phyloP scores from a whole-genome alignment of 1,140 invertebrate species.

The Halyomorpha halys region DNA sequence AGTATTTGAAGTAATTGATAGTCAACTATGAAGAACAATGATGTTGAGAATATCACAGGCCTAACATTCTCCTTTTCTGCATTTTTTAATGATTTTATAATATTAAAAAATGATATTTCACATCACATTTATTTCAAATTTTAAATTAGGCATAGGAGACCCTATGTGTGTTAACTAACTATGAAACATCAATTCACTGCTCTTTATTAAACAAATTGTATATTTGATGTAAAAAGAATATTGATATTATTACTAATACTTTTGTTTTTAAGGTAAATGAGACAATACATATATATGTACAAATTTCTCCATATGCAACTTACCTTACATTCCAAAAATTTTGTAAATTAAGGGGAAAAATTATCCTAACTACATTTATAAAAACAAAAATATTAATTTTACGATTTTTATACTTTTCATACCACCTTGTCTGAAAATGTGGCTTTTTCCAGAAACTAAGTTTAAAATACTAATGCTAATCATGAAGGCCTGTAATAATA shows the following conservation, averaged over 20 bases:
- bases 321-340: constrained; percentile 1
- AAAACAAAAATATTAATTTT: too few relatives aligned
- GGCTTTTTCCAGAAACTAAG: too few relatives aligned
- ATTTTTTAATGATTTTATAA: too few relatives aligned
- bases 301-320: constrained; percentile 3
- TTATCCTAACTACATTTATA: not conserved
- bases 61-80: constrained; percentile 17
- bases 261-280: not conserved
- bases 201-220: not conserved
- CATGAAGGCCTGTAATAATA: constrained; percentile 21
- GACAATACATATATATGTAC: constrained; percentile 16
- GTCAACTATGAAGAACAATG: constrained; percentile 17
- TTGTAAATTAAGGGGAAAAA: not conserved
- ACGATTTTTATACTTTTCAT: too few relatives aligned
- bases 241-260: constrained; percentile 2
- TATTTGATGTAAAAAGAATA: constrained; percentile 14
- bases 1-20: too few relatives aligned
- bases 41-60: constrained; percentile 23
- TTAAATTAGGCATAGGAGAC: too few relatives aligned
- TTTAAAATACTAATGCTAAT: constrained; percentile 10
- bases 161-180: too few relatives aligned
- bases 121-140: too few relatives aligned
- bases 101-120: too few relatives aligned
- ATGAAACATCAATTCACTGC: too few relatives aligned
- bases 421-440: too few relatives aligned